These are phyloP conservation scores for Cecidostiba fungosa DNA, from an alignment of 2,888 invertebrate species.

Conservation along the genomic window DNA sequence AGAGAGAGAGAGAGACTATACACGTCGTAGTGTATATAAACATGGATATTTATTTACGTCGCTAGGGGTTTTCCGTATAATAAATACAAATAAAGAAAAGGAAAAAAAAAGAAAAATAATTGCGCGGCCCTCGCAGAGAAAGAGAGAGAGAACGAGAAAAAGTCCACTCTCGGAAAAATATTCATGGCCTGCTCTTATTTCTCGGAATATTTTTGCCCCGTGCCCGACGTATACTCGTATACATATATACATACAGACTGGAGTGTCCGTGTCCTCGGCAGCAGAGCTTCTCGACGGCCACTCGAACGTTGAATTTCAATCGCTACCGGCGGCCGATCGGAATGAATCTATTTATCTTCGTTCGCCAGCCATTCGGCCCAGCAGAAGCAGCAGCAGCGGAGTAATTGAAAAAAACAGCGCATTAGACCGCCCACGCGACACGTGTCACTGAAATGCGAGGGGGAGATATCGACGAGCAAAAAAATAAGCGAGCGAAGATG, in stretches of 20 bases:
- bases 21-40: too few species aligned
- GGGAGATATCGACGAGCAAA: not conserved
- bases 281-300: not conserved
- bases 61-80: too few species aligned
- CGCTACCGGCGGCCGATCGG: constrained; percentile 19
- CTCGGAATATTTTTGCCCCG: constrained; percentile 1
- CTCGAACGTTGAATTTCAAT: constrained; percentile 52
- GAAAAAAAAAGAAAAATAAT: too few species aligned
- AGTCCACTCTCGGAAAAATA: not conserved
- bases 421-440: not conserved
- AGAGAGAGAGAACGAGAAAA: not conserved
- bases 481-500: not conserved
- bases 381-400: not conserved
- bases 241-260: not conserved
- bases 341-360: constrained; percentile 56
- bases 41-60: too few species aligned
- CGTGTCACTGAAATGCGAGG: not conserved
- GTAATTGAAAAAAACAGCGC: constrained; percentile 41
- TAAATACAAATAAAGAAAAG: too few species aligned
- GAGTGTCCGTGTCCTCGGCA: constrained; percentile 7
- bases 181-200: not conserved
- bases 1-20: not conserved
- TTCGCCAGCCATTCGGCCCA: constrained; percentile 8
- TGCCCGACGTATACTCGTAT: not conserved
- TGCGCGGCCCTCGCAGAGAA: not conserved